phyloP scores from a whole-genome alignment of 2,888 invertebrate species.

The Lithophane leautieri region DNA sequence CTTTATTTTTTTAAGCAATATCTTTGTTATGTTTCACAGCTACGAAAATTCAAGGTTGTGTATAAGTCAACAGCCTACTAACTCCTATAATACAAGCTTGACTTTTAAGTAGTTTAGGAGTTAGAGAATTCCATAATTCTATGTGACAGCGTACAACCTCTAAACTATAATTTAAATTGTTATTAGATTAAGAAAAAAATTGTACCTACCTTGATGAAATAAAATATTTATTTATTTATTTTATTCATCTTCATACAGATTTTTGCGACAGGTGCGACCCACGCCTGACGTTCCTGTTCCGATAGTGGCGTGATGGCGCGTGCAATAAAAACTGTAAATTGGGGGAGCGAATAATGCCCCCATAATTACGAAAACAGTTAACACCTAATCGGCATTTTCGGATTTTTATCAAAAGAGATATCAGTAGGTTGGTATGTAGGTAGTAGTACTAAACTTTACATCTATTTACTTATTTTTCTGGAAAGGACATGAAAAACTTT shows the following conservation, averaged over 20 bases:
- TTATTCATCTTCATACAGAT: neutral
- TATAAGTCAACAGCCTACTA: too few relatives aligned
- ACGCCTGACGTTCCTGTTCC: neutral
- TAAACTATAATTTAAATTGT: too few relatives aligned
- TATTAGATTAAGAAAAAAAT: too few relatives aligned
- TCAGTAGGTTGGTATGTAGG: neutral
- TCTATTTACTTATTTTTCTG: neutral
- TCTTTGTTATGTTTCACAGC: too few relatives aligned
- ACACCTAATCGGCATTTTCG: slow-evolving; percentile 18
- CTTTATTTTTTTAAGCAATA: too few relatives aligned
- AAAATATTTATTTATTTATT: too few relatives aligned
- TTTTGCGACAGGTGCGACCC: neutral
- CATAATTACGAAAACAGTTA: slow-evolving; percentile 7
- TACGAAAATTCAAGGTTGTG: too few relatives aligned
- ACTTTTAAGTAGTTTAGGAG: too few relatives aligned
- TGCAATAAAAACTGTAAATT: slow-evolving; percentile 19
- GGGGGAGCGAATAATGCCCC: slow-evolving; percentile 5
- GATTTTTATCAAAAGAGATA: slow-evolving; percentile 22
- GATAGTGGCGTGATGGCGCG: slow-evolving; percentile 23
- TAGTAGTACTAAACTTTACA: slow-evolving; percentile 1
- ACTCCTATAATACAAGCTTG: too few relatives aligned
- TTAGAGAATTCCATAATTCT: too few relatives aligned
- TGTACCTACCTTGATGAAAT: too few relatives aligned
- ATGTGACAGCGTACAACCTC: too few relatives aligned
- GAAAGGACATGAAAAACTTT: slow-evolving; percentile 11